Evolutionary conservation across 2,113 vertebrate genomes (phyloP), one percentile per base, ranked within the genome.

Genomic region (Corvus moneduloides): DNA sequence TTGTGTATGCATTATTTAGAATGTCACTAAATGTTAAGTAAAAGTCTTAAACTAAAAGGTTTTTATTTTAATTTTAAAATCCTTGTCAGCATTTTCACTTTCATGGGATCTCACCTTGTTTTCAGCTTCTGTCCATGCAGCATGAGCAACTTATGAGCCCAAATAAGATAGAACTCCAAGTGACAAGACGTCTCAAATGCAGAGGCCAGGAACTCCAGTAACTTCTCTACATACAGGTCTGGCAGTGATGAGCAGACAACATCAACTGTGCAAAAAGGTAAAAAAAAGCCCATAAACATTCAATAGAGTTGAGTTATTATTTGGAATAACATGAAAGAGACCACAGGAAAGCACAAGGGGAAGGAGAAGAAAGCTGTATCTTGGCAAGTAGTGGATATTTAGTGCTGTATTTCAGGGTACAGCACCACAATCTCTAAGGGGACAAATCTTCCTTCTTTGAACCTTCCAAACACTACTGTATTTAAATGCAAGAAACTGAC

Each of bases 101-200:
- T 20, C 19, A 33, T 2, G 10, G 12, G 37, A 46, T 30, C 58
- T 67, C 32, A 99, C 99, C 99, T 99, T 96, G 98, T 97, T 97
- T 99, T 99, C 52, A 99, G 97, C 62, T 98, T 99, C 94, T 99
- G 99, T 21, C 99, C 99, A 4, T 99, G 99, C 72, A 98, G 92
- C 97, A 98, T 98, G 18, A 99, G 99, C 89, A 99, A 86, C 26
- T 94, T 98, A 91, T 99, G 98, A 10, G 98, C 97, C 99, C 99
- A 99, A 4, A 89, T 96, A 48, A 99, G 98, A 96, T 99, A 99
- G 97, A 99, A 99, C 86, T 99, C 98, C 72, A 99, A 97, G 87
- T 99, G 99, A 55, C 97, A 97, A 3, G 99, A 98, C 27, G 66
- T 98, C 85, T 99, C 99, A 89, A 99, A 97, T 32, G 98, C 98